Evolutionary conservation across 2,888 invertebrate genomes (phyloP).

Genomic region (Gasteruption jaculator): DNA sequence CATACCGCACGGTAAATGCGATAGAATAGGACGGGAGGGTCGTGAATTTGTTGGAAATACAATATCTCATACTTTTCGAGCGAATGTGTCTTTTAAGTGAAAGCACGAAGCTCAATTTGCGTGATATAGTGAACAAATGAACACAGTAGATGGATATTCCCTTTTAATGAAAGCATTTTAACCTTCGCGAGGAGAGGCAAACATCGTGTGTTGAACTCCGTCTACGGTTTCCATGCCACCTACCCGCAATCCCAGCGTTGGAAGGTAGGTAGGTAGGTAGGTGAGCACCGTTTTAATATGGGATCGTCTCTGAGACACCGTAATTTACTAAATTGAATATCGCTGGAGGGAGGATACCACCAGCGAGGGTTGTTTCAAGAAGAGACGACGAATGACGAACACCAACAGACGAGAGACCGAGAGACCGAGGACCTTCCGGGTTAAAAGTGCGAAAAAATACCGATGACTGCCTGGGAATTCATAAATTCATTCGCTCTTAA

Average conservation of each 20-base stretch:
- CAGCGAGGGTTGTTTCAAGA: too few relatives aligned
- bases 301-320: slow-evolving; percentile 28
- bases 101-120: slow-evolving; percentile 28
- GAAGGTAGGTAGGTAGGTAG: slow-evolving; percentile 4
- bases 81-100: slow-evolving; percentile 13
- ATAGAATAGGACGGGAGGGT: slow-evolving; percentile 1
- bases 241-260: slow-evolving; percentile 18
- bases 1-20: too few relatives aligned
- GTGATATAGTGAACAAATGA: slow-evolving; percentile 19
- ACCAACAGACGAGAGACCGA: too few relatives aligned
- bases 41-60: slow-evolving; percentile 15
- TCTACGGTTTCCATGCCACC: slow-evolving; percentile 17
- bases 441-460: too few relatives aligned
- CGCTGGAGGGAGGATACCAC: slow-evolving; percentile 27
- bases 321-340: slow-evolving; percentile 39
- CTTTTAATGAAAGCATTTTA: slow-evolving; percentile 24
- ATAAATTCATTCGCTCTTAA: too few relatives aligned
- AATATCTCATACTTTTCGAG: slow-evolving; percentile 8
- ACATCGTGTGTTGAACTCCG: slow-evolving; percentile 14
- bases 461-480: too few relatives aligned
- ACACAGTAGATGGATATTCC: slow-evolving; percentile 11
- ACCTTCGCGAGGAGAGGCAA: slow-evolving; percentile 8
- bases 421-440: too few relatives aligned
- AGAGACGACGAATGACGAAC: too few relatives aligned
- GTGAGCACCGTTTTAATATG: slow-evolving; percentile 31